Percentiles rank a stretch among this genome's conserved stretches.
Evolutionary conservation across 2,113 vertebrate species (phyloP).

Genomic region (Heptranchias perlo): DNA sequence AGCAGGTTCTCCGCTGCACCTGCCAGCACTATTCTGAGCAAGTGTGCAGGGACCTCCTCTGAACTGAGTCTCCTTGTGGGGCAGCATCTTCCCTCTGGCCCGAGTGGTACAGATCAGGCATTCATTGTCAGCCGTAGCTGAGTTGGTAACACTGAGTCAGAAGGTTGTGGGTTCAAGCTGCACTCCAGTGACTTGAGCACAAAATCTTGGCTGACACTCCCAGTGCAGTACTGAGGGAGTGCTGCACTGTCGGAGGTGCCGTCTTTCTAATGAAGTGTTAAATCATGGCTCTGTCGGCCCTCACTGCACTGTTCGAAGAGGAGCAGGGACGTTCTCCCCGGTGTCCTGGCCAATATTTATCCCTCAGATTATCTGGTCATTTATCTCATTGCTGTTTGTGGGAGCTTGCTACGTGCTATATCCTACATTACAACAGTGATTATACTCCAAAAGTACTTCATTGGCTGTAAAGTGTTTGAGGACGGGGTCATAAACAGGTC

Average conservation of each 20-base stretch:
- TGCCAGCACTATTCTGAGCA: too few relatives aligned
- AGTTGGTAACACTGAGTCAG: not conserved
- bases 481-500: too few relatives aligned
- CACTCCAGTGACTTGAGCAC: too few relatives aligned
- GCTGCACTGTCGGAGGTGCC: not conserved
- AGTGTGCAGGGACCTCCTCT: too few relatives aligned
- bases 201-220: too few relatives aligned
- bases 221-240: not conserved
- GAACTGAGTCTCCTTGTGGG: not conserved
- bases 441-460: not conserved
- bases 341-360: not conserved
- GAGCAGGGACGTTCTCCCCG: not conserved
- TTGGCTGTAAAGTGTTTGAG: not conserved
- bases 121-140: not conserved
- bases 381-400: not conserved
- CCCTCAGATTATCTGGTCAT: not conserved
- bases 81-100: too few relatives aligned
- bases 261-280: not conserved
- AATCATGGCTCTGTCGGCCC: too few relatives aligned
- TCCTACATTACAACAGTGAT: too few relatives aligned
- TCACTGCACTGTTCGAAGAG: not conserved
- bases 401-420: too few relatives aligned
- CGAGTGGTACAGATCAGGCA: not conserved
- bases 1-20: too few relatives aligned
- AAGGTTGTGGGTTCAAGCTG: too few relatives aligned